Base-by-base conservation (phyloP, 2,113 vertebrate species). In the Anhinga rufa region DNA sequence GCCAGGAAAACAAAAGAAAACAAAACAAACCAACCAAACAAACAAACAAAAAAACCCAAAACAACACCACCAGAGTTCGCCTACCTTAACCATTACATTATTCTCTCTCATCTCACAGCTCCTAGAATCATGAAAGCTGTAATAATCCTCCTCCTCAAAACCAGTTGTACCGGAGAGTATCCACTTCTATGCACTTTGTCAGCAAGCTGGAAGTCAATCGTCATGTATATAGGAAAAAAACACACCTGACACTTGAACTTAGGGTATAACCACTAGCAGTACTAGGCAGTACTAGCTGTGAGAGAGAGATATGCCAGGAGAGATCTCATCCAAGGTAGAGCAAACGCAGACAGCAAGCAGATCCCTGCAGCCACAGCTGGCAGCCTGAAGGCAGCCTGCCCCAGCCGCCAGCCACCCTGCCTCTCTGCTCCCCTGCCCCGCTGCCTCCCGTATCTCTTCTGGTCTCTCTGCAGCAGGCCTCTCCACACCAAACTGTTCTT, bases 11-110 rank as follows among this genome's bases (percentile, higher is more conserved):
- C n/a, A n/a, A n/a, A n/a, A n/a, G n/a, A n/a, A n/a, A n/a, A n/a
- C n/a, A n/a, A n/a, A n/a, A n/a, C n/a, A n/a, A n/a, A n/a, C n/a
- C n/a, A n/a, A n/a, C n/a, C n/a, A 40, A 40, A 40, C 38, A 40
- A 40, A 40, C 38, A 40, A 40, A 40, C 9, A 40, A 40, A 40
- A 40, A 40, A 9, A 40, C 38, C n/a, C n/a, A 40, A 10, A 34
- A 15, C 2, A 9, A 19, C 0, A 1, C 9, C n/a, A n/a, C n/a
- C n/a, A n/a, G n/a, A 38, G 28, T n/a, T 61, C 34, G 79, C 72
- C 71, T 28, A 9, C 51, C 28, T 66, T 64, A 60, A 60, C 46
- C 65, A 6, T 19, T 31, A 71, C 4, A 24, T 58, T 82, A 54
- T 57, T 61, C 8, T 62, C 49, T 81, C 49, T 65, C 21, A 81